Percentiles rank a stretch among this genome's conserved stretches.
Conservation (phyloP, 2,888 invertebrate species). For the Erebia palarica region DNA sequence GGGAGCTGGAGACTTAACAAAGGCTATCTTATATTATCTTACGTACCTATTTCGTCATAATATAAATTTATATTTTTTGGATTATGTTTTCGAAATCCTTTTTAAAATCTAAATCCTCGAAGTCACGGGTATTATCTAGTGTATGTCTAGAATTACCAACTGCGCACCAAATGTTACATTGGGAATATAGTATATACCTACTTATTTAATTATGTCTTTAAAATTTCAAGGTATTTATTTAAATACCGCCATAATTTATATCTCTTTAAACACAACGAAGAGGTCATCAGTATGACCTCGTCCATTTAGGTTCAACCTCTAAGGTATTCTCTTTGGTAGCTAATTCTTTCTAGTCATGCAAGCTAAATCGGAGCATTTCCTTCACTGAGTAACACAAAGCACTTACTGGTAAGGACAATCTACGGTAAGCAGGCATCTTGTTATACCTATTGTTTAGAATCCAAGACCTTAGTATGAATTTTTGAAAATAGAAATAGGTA, state of each 20-base stretch:
- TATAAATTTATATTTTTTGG: too few species aligned
- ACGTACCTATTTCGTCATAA: too few species aligned
- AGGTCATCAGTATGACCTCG: slow-evolving; percentile 2
- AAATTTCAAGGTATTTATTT: neutral
- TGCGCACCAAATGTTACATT: too few species aligned
- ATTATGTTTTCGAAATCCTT: too few species aligned
- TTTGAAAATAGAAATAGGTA: too few species aligned
- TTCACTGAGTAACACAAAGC: slow-evolving; percentile 9
- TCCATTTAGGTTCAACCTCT: slow-evolving; percentile 8
- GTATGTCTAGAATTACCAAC: too few species aligned
- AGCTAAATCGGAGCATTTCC: slow-evolving; percentile 2
- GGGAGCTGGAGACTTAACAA: too few species aligned
- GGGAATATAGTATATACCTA: too few species aligned
- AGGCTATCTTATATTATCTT: too few species aligned
- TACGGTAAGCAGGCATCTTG: neutral
- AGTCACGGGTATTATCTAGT: too few species aligned
- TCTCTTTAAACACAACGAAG: slow-evolving; percentile 1
- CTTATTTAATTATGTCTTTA: too few species aligned
- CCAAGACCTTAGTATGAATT: neutral
- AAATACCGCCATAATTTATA: neutral
- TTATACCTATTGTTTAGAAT: slow-evolving; percentile 1
- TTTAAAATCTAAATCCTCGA: too few species aligned
- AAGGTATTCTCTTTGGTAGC: slow-evolving; percentile 1
- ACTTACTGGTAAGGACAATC: slow-evolving; percentile 15
- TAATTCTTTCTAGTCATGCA: slow-evolving; percentile 20